A percentile compares a stretch with the other conserved stretches of the same genome.
These are phyloP conservation scores for Panzeria rudis DNA, from an alignment of 2,888 invertebrate species.

Conservation along the genomic window DNA sequence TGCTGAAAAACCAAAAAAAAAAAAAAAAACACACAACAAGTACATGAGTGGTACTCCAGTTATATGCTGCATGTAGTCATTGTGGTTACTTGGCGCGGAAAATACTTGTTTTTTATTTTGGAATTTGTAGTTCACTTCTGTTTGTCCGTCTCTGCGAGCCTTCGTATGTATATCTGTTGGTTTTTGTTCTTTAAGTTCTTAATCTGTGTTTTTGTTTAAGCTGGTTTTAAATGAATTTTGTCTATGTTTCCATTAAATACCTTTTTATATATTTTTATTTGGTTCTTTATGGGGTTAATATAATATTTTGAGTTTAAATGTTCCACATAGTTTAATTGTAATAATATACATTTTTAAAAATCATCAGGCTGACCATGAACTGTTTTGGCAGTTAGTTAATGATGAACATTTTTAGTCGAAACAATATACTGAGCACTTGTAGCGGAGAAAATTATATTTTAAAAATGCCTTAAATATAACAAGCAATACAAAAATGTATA, in stretches of 20 bases:
- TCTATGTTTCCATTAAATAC: slow-evolving; percentile 37
- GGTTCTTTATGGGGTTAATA: background rate
- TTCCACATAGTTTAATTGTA: too few species aligned
- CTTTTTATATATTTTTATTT: slow-evolving; percentile 30
- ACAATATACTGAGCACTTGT: too few species aligned
- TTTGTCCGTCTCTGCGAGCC: background rate
- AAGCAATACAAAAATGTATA: background rate
- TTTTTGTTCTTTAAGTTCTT: slow-evolving; percentile 20
- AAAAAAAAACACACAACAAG: slow-evolving; percentile 31
- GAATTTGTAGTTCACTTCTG: slow-evolving; percentile 23
- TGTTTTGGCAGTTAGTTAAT: too few species aligned
- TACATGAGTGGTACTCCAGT: slow-evolving; percentile 60
- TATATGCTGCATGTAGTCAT: slow-evolving; percentile 57
- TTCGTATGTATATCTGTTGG: background rate
- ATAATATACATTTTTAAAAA: too few species aligned
- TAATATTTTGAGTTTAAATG: too few species aligned
- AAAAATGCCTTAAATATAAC: background rate
- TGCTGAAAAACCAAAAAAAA: background rate
- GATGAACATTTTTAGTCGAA: too few species aligned
- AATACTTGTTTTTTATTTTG: slow-evolving; percentile 25
- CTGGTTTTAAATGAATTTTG: slow-evolving; percentile 14
- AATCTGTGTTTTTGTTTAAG: slow-evolving; percentile 26
- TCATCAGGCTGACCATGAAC: too few species aligned
- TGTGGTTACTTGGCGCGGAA: slow-evolving; percentile 64
- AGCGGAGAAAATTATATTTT: too few species aligned